Base-by-base conservation (phyloP, 2,888 invertebrate species). In the Brachycybe producta region DNA sequence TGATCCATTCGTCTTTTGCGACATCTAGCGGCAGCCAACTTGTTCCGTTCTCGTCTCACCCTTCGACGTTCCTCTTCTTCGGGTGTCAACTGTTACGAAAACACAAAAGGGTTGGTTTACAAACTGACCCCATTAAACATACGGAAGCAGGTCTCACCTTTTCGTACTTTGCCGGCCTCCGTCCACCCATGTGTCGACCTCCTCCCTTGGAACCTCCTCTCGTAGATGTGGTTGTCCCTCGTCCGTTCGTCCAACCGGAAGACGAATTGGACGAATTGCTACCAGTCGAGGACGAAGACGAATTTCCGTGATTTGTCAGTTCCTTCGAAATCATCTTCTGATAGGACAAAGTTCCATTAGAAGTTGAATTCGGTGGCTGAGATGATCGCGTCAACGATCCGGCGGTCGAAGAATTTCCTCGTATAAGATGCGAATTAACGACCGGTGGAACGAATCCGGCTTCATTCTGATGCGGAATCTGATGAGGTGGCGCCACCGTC, bases 1-100 rank as follows among this genome's bases (percentile, higher is more conserved):
- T 92, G 91, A 68, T 97, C 95, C 61, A 97, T 83, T 54, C 97
- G 77, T 57, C 95, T 78, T 68, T 95, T 92, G 63, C 97, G 79
- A 69, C 97, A 98, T 58, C 95, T 78, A 0, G 97, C 97, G 46
- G 97, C 97, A 28, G 97, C 97, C 72, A 88, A 78, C 70, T 98
- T 98, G 69, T 98, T 98, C 54, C 97, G 73, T 64, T 95, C 94
- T 42, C 97, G 75, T 23, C 97, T 76, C 36, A 88, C 70, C 62
- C 81, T 77, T 42, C 92, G 75, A 52, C 91, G 77, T 62, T 91
- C 90, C 64, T 90, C 90, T 65, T 97, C 97, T 67, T 95, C 92
- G 1, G 90, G 88, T 39, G 82, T 57, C 21, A 67, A 50, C 64
- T 65, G 56, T 11, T 15, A 3, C 36, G 23, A n/a, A 46, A 38